Conservation (phyloP, 2,888 invertebrate genomes). For the Rhagonycha fulva region DNA sequence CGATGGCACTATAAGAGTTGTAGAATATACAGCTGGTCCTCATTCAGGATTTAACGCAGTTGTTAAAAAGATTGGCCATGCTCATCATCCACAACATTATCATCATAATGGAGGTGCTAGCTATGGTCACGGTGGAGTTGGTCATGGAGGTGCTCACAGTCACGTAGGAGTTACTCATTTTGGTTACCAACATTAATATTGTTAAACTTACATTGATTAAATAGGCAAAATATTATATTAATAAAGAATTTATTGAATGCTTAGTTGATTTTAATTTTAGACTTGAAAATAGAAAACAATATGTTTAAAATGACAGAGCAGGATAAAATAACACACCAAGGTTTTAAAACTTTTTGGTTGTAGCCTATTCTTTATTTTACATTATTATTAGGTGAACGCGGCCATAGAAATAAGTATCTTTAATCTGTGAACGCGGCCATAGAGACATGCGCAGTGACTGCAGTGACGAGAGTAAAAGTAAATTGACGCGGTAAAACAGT, state of each 20-base stretch:
- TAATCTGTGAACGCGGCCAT: no score
- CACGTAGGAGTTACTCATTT: neutral
- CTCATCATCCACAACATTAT: slow-evolving; percentile 32
- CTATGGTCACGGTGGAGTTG: neutral
- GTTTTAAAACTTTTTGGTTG: no score
- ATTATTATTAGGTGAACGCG: no score
- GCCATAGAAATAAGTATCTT: no score
- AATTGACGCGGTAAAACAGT: no score
- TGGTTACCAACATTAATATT: neutral
- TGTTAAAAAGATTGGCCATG: slow-evolving; percentile 38
- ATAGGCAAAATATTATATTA: neutral
- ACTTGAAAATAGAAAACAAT: no score
- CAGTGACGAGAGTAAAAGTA: no score
- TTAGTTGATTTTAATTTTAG: no score
- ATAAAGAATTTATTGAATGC: neutral
- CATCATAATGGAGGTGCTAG: neutral
- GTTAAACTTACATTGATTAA: neutral
- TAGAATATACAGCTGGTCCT: slow-evolving; percentile 40
- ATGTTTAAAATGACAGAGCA: no score
- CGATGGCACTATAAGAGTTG: slow-evolving; percentile 43
- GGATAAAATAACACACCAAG: no score
- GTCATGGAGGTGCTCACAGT: neutral
- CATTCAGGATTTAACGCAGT: slow-evolving; percentile 42
- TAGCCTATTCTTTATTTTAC: no score
- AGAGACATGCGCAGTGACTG: no score